These are phyloP conservation scores for Pheucticus melanocephalus DNA, from an alignment of 2,113 vertebrate genomes.

Conservation along the genomic window DNA sequence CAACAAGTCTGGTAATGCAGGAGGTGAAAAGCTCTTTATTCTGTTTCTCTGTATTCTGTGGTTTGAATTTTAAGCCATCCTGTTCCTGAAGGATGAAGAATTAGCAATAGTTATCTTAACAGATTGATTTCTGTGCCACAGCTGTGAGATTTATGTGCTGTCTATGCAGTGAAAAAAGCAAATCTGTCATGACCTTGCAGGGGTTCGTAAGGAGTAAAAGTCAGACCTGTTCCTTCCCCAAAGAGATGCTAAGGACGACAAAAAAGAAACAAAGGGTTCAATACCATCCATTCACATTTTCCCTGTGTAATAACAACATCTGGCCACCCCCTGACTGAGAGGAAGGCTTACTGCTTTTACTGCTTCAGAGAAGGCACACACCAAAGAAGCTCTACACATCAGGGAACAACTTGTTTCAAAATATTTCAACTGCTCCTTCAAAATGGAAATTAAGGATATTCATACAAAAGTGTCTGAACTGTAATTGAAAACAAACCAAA, in stretches of 20 bases:
- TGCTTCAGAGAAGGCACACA: neutral
- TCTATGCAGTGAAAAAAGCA: neutral
- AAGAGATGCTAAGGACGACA: neutral
- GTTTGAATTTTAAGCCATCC: neutral
- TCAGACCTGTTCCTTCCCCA: neutral
- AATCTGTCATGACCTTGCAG: neutral
- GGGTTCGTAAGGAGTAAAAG: neutral
- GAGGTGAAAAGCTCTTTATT: slow-evolving; percentile 35
- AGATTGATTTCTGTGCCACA: neutral
- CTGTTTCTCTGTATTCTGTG: neutral
- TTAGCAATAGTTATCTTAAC: slow-evolving; percentile 6
- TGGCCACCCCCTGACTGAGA: neutral
- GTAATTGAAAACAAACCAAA: neutral
- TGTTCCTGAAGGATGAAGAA: neutral
- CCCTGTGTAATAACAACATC: neutral
- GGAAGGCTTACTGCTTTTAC: neutral
- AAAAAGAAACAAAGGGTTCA: neutral
- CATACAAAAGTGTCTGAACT: neutral
- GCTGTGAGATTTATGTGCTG: neutral
- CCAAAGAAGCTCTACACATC: neutral
- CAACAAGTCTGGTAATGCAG: neutral
- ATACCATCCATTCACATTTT: neutral
- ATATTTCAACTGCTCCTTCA: neutral
- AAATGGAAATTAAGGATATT: neutral
- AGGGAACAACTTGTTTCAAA: neutral